Evolutionary conservation across 2,888 invertebrate genomes (phyloP), one percentile per base, ranked within the genome.

Genomic region (Steinernema hermaphroditum): DNA sequence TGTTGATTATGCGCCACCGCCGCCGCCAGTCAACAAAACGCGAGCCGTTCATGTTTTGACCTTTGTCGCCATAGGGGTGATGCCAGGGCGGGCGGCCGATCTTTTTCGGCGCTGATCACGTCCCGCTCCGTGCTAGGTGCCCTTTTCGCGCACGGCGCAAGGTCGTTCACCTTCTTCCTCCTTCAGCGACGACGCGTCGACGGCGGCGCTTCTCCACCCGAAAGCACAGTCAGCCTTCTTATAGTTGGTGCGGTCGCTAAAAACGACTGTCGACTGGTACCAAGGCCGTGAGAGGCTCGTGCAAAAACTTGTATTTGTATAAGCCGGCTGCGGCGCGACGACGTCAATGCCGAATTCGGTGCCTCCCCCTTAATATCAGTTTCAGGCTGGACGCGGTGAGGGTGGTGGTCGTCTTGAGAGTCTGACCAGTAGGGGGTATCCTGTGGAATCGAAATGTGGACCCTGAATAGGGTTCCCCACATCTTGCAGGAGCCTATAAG

Each of bases 91-190:
- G 9, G 43, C 43, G 43, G 16, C 9, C 43, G 43, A 41, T 41
- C 16, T 41, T 8, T 41, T 41, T 41, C 43, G 43, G 16, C 9
- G 43, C 49, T n/a, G 54, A 27, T 54, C 54, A 8, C 43, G 43
- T 41, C 43, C 9, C 43, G 43, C 43, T 12, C 43, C 54, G 54
- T 54, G 54, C 54, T 54, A 54, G 54, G 54, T 54, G 54, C 54
- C 54, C 54, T 54, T 54, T 54, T 54, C 54, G 54, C 54, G 54
- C 54, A 54, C 54, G 54, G 54, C n/a, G n/a, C 54, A 54, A 54
- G 54, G 54, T 54, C 54, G 54, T 54, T 54, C 54, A 54, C 54
- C 54, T 54, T 54, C 54, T 27, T 2, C 24, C 22, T 54, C 27
- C 54, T 6, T 6, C 22, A 24, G 22, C 54, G 22, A 6, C 54